phyloP scores from a whole-genome alignment of 2,797 vertebrate species.

The Dromococcyx pavoninus region DNA sequence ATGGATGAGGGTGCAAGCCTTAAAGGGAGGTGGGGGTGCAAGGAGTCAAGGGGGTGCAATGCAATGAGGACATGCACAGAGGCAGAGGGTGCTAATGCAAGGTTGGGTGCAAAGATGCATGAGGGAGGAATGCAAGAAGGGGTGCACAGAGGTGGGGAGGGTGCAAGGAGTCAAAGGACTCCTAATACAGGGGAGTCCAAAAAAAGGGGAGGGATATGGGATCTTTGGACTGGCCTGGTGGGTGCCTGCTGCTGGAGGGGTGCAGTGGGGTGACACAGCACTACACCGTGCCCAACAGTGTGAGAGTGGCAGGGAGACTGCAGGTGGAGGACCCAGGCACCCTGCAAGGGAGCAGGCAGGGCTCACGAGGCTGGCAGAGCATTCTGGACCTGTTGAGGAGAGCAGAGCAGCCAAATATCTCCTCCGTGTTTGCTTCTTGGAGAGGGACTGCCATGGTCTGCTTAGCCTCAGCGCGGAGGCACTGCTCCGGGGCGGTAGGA shows the following conservation, averaged over 20 bases:
- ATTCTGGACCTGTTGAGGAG: accelerated
- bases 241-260: neutral
- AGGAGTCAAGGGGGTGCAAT: neutral
- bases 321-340: neutral
- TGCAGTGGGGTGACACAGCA: neutral
- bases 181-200: too few species aligned
- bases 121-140: neutral
- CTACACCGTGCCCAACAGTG: accelerated
- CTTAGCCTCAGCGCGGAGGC: accelerated
- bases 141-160: neutral
- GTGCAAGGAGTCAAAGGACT: neutral
- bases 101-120: neutral
- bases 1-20: neutral
- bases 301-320: neutral
- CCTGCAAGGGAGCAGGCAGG: accelerated
- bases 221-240: neutral
- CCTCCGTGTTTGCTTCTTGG: neutral
- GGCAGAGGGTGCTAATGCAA: neutral
- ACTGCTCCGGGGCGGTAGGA: accelerated
- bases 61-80: neutral
- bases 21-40: neutral
- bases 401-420: neutral
- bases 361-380: accelerated
- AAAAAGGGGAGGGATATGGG: neutral
- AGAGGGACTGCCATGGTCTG: neutral